Base-by-base conservation (phyloP, 2,888 invertebrate genomes). In the Tineola bisselliella region DNA sequence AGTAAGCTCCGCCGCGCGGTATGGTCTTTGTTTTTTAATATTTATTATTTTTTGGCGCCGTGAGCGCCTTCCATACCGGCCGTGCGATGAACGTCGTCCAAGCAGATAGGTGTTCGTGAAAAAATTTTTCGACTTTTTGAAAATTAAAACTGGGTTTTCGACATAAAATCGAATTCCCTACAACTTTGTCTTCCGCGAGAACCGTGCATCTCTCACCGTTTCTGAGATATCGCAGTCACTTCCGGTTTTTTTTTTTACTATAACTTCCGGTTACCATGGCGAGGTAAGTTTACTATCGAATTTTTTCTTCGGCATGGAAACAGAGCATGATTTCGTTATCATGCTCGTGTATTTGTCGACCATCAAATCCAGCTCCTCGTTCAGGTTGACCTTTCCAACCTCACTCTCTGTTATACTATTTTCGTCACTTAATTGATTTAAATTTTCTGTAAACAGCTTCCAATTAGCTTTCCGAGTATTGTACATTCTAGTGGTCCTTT, bases 401-500 rank as follows among this genome's bases (percentile, higher is more conserved):
- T 38, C 30, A 15, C 0, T 2, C 10, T 12, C n/a, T n/a, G n/a
- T 44, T 12, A 60, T 60, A 11, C 44, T 54, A 11, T 52, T 13
- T 43, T 62, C 56, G 2, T 17, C 25, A 8, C 56, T n/a, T 19
- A 6, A 3, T 15, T 19, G 17, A 5, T 11, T 1, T 0, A 57
- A 15, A 8, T 2, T 2, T 10, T 13, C 11, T 13, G 25, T 3
- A 19, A 62, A 62, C 11, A 10, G 4, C 15, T 1, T 11, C 62
- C 62, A 62, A 13, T 61, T 59, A 25, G 54, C 62, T 15, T 66
- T 67, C 57, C 63, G 66, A 5, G 65, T 66, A 61, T 67, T 67
- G 38, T 64, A n/a, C 62, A 15, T 66, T 62, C 17, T 65, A 65
- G 11, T 67, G 61, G n/a, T 59, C 10, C 19, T 0, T 0, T 43